Base-by-base conservation (phyloP, 2,888 invertebrate species). In the Cephus rjabovi region DNA sequence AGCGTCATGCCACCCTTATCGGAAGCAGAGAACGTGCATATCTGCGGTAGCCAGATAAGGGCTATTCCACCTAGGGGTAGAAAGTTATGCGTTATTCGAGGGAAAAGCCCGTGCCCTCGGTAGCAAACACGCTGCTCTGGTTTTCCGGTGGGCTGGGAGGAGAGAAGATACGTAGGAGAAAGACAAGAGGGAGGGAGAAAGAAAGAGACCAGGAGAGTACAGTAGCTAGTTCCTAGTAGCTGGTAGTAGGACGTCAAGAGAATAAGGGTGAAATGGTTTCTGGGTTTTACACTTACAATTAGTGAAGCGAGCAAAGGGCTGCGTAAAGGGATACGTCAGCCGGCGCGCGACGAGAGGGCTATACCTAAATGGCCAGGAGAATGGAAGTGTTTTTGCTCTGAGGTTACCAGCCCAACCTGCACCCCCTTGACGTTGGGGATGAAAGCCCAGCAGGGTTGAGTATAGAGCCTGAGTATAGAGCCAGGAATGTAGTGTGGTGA, bases 381-480 rank as follows among this genome's bases (percentile, higher is more conserved):
- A 83, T 80, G 80, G 79, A 80, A 83, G 83, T 81, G 81, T 81
- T 83, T 84, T 83, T 83, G 71, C 33, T 82, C 78, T 80, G 80
- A 81, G 80, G 80, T 77, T 78, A 79, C 81, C 78, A 75, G 77
- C 81, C 79, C 75, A 23, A 9, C 1, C 56, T 56, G 56, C 6
- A 56, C 23, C 9, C 23, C 56, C 56, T 56, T 56, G 56, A 56
- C 2, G 23, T 23, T 23, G 23, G 23, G 56, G 56, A 23, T 0
- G 23, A 56, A 23, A 23, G 56, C 56, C 56, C 1, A 56, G 6
- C 9, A 56, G 56, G 1, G 9, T 23, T 2, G 15, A 56, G 23
- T 30, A 30, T 30, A 30, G 30, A 30, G 30, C 30, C 30, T 30
- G 23, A 56, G 23, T 56, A 23, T 2, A 23, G 9, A 56, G 9